Base-by-base conservation (phyloP, 2,797 vertebrate genomes). In the Syngnathus acus region DNA sequence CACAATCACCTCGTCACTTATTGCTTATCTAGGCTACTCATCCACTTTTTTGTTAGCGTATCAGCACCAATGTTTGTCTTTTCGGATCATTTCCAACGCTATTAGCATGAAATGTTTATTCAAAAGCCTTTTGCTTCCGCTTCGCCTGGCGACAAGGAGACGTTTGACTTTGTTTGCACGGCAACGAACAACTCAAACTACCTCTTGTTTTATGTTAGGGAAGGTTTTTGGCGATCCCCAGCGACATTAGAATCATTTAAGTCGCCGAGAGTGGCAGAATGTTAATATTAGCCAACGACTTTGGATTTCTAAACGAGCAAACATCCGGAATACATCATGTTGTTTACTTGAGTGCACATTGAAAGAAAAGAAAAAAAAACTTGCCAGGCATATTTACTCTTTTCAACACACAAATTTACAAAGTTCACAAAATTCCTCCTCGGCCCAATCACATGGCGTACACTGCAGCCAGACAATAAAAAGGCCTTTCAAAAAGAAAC, bases 1-100 rank as follows among this genome's bases (percentile, higher is more conserved):
- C 72, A 55, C 66, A 72, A 60, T 67, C 70, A 67, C 65, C 61
- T 38, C 62, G 9, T 64, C 47, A 50, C 62, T 16, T 21, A 50
- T 82, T 80, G 68, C 62, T 64, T 67, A 70, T 68, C 68, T 64
- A 23, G 77, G 71, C 65, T 74, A 69, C 62, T 77, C 60, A 69
- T 78, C 66, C 42, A 69, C 42, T 69, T 50, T 76, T 32, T 84
- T 82, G 77, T 79, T 64, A 73, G 66, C 72, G 62, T 8, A 0
- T 3, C 32, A 14, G 9, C 19, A 26, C 47, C 9, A 58, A 38
- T 79, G 68, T 79, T 80, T 77, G 64, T 32, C 65, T 75, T 76
- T 67, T 51, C 65, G 53, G 68, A 70, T 65, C n/a, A 64, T 72
- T 72, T 72, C 58, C 47, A 43, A 68, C 69, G 50, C 70, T 73